Percentiles rank a stretch among this genome's conserved stretches.
phyloP scores from a whole-genome alignment of 2,797 vertebrate genomes.

The Neosilurus mollespiculum region DNA sequence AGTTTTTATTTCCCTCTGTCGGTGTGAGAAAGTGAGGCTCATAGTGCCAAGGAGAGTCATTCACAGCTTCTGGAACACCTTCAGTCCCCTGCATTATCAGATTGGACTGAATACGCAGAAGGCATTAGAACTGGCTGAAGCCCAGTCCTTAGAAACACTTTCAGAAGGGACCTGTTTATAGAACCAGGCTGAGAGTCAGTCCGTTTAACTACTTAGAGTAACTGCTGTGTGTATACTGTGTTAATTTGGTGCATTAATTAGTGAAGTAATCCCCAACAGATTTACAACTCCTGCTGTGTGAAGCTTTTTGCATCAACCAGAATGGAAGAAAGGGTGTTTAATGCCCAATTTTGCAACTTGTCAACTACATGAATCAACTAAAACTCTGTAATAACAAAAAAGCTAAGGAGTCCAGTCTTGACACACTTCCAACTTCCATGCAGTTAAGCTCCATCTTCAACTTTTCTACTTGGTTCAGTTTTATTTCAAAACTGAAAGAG shows the following conservation, averaged over 20 bases:
- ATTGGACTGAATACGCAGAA: slow-evolving; percentile 17
- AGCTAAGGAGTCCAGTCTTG: neutral
- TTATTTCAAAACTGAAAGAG: neutral
- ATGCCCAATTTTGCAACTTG: neutral
- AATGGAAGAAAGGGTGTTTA: neutral
- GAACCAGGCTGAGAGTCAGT: slow-evolving; percentile 17
- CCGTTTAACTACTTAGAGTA: neutral
- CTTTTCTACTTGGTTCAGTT: neutral
- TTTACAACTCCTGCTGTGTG: no score
- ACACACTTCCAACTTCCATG: neutral
- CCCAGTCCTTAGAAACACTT: slow-evolving; percentile 34
- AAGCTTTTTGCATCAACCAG: neutral
- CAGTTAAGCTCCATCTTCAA: no score
- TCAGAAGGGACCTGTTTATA: slow-evolving; percentile 22
- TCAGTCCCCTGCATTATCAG: slow-evolving; percentile 29
- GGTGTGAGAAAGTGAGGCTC: neutral
- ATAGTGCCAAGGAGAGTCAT: neutral
- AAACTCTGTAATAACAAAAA: neutral
- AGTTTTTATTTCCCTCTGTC: neutral
- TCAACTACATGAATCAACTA: neutral
- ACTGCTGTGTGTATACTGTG: neutral
- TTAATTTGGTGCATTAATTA: neutral
- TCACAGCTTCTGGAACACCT: slow-evolving; percentile 43
- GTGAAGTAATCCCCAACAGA: neutral
- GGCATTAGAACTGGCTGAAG: slow-evolving; percentile 33